Conservation (phyloP, 2,797 vertebrate genomes). For the Gastrophryne carolinensis region DNA sequence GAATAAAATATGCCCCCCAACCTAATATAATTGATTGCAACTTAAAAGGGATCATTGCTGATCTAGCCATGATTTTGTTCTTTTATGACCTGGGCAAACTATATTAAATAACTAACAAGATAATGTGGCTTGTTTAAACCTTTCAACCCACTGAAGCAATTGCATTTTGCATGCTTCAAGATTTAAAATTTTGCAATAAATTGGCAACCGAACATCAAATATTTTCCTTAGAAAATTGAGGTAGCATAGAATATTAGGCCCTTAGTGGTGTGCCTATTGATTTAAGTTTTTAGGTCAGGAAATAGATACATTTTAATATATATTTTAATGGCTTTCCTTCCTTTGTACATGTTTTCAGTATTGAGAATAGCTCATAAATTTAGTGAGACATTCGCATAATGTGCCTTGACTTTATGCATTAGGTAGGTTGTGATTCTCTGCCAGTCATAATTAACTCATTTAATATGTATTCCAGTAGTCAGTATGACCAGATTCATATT, state of each 20-base stretch:
- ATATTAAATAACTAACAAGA: too few relatives aligned
- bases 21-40: too few relatives aligned
- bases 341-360: slow-evolving; percentile 11
- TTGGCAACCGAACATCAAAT: too few relatives aligned
- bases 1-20: too few relatives aligned
- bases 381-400: slow-evolving; percentile 18
- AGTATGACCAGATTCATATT: neutral
- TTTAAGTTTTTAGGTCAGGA: slow-evolving; percentile 23
- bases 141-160: too few relatives aligned
- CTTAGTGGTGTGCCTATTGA: neutral
- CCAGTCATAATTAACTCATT: neutral
- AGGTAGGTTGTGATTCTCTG: neutral
- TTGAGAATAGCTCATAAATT: slow-evolving; percentile 24
- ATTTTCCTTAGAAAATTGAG: too few relatives aligned
- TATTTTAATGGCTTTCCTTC: slow-evolving; percentile 27
- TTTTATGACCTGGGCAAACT: too few relatives aligned
- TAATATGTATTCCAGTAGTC: neutral
- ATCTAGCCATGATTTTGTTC: too few relatives aligned
- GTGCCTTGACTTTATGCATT: neutral
- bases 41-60: too few relatives aligned
- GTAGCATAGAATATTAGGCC: neutral
- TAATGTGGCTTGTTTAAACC: too few relatives aligned
- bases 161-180: too few relatives aligned
- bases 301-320: slow-evolving; percentile 16
- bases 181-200: too few relatives aligned